Percentiles rank a stretch among this genome's conserved stretches.
phyloP scores from a whole-genome alignment of 2,113 vertebrate genomes.

The Pandion haliaetus region DNA sequence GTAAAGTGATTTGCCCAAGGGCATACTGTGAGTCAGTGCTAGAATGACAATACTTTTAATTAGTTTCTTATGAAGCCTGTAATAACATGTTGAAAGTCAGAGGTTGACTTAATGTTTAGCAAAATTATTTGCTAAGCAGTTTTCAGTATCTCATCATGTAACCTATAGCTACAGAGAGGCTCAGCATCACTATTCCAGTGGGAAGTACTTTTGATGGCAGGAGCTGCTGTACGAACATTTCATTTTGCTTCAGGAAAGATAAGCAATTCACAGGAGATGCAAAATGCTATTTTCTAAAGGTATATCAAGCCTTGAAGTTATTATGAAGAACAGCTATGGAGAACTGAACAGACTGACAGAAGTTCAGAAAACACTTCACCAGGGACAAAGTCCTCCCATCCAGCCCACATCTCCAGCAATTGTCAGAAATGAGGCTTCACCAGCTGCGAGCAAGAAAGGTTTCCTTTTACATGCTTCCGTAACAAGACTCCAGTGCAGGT shows the following conservation, averaged over 20 bases:
- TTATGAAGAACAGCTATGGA: conserved; percentile 31
- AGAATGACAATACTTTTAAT: neutral
- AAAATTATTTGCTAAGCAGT: conserved; percentile 27
- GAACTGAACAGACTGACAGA: conserved; percentile 17
- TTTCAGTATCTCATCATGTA: neutral
- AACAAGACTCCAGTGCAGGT: neutral
- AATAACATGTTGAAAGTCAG: neutral
- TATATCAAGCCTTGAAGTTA: conserved; percentile 37
- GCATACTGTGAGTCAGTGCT: neutral
- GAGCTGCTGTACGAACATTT: conserved; percentile 29
- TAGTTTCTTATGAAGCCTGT: neutral
- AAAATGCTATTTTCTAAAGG: conserved; percentile 51
- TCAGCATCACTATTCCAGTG: neutral
- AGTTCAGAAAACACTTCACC: conserved; percentile 39
- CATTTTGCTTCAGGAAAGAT: conserved; percentile 55
- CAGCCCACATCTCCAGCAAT: neutral
- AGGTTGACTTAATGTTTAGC: conserved; percentile 37
- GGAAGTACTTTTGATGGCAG: conserved; percentile 51
- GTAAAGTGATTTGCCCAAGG: neutral
- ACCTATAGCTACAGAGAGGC: conserved; percentile 10
- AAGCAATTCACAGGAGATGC: conserved; percentile 34
- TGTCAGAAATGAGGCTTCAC: conserved; percentile 19
- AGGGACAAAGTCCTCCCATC: conserved; percentile 12
- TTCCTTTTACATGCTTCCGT: neutral
- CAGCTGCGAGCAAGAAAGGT: neutral